Evolutionary conservation across 2,888 invertebrate genomes (phyloP).

Genomic region (Noctua comes): DNA sequence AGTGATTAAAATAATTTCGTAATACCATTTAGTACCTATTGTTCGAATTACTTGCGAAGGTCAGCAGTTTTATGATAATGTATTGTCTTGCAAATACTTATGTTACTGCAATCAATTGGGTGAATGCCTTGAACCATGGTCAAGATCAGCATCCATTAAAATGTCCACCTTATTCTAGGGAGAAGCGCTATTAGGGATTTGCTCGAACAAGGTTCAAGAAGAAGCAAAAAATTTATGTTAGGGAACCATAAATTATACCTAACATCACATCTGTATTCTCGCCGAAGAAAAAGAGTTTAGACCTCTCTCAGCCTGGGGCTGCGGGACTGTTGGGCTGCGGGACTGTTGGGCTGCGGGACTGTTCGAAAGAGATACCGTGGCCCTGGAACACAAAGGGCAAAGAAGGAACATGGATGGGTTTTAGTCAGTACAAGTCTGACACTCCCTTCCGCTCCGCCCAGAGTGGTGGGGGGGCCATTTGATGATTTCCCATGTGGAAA

Average conservation of each 20-base stretch:
- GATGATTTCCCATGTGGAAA: no score
- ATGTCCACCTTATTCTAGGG: neutral
- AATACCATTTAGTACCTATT: conserved; percentile 3
- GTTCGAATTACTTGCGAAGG: conserved; percentile 20
- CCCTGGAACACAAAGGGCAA: no score
- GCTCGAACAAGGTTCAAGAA: neutral
- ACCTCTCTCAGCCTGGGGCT: neutral
- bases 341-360: no score
- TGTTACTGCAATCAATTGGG: conserved; percentile 18
- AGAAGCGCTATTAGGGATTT: neutral
- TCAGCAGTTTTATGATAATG: conserved; percentile 10
- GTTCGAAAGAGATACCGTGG: no score
- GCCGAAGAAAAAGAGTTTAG: neutral
- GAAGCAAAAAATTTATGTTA: neutral
- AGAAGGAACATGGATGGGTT: no score
- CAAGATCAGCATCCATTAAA: neutral
- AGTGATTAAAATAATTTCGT: conserved; percentile 24
- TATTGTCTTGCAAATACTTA: conserved; percentile 27
- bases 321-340: no score
- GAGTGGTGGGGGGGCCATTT: no score
- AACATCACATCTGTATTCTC: neutral
- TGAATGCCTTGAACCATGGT: neutral
- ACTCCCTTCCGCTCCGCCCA: no score
- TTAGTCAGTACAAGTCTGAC: no score
- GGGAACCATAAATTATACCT: neutral